Evolutionary conservation across 2,888 invertebrate species (phyloP), one percentile per base, ranked within the genome.

Genomic region (Aricia artaxerxes): DNA sequence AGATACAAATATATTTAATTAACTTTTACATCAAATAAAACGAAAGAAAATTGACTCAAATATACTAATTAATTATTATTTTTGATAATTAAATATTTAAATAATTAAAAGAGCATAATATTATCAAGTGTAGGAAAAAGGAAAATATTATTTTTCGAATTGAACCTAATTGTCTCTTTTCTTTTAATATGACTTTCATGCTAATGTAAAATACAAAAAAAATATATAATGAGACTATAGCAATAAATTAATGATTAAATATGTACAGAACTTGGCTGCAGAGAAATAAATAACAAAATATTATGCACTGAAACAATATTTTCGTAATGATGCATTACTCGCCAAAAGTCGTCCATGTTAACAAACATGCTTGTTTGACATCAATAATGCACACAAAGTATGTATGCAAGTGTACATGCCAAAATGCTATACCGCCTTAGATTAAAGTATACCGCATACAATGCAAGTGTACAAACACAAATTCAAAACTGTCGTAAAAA

Each of bases 1-100:
- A 40, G n/a, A n/a, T n/a, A n/a, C n/a, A n/a, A 24, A 73, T 44
- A 16, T 57, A 57, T 40, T 73, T 73, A 73, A 73, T 73, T 73
- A 73, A 73, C 44, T 24, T 44, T 44, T 4, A 44, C 24, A 44
- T 44, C 9, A 44, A 73, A 40, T 69, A 69, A 69, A 69, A 69
- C 35, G 16, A 16, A 38, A 35, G 38, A 38, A 69, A 69, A 69
- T 4, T 13, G 69, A 38, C 13, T 35, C 11, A 38, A 13, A 64
- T 61, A 24, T 9, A 7, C 9, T 49, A 2, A 2, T 31, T 9
- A 64, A 31, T 31, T 64, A 31, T 31, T 64, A 64, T 64, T 69
- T 38, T 69, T 69, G 4, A 69, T 69, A 38, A 35, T 35, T 69
- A 1, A 35, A 38, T 69, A 38, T 69, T 69, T 35, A 5, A 69